Percentiles rank a stretch among this genome's conserved stretches.
These are phyloP conservation scores for Theristicus caerulescens DNA, from an alignment of 2,113 vertebrate species.

Conservation along the genomic window DNA sequence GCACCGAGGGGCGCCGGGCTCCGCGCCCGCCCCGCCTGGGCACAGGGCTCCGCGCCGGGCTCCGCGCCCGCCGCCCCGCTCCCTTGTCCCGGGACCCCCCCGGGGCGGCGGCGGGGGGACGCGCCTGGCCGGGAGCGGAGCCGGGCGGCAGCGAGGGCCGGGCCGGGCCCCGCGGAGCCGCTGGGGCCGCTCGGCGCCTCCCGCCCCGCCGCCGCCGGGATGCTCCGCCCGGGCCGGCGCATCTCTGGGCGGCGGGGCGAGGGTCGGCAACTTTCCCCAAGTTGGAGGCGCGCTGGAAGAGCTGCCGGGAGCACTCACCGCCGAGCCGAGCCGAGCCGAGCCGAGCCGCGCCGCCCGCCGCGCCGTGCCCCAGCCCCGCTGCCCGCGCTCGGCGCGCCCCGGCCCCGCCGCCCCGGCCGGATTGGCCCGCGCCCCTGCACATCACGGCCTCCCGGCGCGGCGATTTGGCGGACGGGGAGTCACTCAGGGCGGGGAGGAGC, in stretches of 20 bases:
- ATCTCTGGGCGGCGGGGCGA: neutral
- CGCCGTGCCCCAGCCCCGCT: neutral
- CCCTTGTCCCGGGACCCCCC: neutral
- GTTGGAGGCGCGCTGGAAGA: neutral
- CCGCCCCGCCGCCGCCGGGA: neutral
- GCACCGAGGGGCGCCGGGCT: neutral
- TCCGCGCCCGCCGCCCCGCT: no score
- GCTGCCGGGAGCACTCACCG: neutral
- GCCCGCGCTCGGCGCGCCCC: neutral
- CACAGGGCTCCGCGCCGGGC: neutral
- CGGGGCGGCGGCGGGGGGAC: neutral
- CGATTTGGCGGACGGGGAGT: neutral
- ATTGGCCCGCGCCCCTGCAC: neutral
- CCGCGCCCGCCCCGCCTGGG: neutral
- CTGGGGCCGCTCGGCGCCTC: neutral
- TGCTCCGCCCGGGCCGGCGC: neutral
- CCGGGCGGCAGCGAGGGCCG: neutral
- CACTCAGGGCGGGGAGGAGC: constrained; percentile 11
- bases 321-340: no score
- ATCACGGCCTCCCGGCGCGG: neutral
- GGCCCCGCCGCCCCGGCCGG: neutral
- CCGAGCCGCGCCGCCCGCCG: no score
- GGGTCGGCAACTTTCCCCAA: neutral
- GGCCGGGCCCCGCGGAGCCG: neutral
- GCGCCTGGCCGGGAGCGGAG: neutral